Percentiles rank a stretch among this genome's conserved stretches.
Evolutionary conservation across 1,140 invertebrate species (phyloP).

Genomic region (Hylyphantes graminicola): DNA sequence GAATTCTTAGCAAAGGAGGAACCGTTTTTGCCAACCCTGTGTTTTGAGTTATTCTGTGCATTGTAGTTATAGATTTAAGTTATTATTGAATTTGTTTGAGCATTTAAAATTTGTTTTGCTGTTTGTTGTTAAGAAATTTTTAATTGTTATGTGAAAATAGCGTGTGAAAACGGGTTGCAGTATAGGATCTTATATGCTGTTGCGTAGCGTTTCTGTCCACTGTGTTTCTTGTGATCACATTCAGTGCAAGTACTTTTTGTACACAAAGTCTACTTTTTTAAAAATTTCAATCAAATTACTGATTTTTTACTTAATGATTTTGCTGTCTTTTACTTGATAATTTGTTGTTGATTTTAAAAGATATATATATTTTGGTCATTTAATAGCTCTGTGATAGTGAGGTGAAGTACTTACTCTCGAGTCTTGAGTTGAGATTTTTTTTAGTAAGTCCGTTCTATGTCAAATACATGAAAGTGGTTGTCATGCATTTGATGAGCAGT

Average conservation of each 20-base stretch:
- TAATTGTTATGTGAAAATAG: constrained; percentile 59
- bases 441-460: constrained; percentile 34
- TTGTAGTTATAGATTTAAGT: constrained; percentile 57
- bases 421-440: constrained; percentile 38
- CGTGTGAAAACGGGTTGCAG: constrained; percentile 57
- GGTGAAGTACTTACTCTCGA: constrained; percentile 60
- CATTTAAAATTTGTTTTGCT: constrained; percentile 60
- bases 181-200: constrained; percentile 55
- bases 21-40: not conserved
- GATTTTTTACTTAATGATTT: constrained; percentile 52
- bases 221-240: constrained; percentile 50
- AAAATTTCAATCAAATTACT: constrained; percentile 47
- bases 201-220: constrained; percentile 57
- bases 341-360: constrained; percentile 61
- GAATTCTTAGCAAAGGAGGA: constrained; percentile 54
- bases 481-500: constrained; percentile 60
- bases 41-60: constrained; percentile 53
- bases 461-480: constrained; percentile 45
- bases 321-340: constrained; percentile 58
- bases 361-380: constrained; percentile 61
- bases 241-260: constrained; percentile 59
- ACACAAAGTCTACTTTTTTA: constrained; percentile 54
- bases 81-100: constrained; percentile 60
- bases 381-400: constrained; percentile 60
- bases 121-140: constrained; percentile 61